Conservation (phyloP, 2,113 vertebrate genomes). For the Microcebus murinus region DNA sequence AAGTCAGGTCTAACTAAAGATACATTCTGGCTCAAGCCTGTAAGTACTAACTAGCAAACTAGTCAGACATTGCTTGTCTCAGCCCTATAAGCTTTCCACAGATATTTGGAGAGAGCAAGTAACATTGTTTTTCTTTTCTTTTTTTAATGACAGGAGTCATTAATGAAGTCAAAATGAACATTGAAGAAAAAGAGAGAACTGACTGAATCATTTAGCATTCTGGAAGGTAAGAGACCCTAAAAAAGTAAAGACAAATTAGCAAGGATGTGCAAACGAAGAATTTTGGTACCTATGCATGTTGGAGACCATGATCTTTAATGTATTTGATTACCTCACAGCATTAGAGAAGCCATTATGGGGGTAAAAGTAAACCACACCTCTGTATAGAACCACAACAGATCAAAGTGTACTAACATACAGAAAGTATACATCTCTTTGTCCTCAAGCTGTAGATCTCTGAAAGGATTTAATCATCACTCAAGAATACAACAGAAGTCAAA, state of each 20-base stretch:
- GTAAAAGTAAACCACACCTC: background rate
- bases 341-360: background rate
- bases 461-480: background rate
- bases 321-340: background rate
- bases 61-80: background rate
- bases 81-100: background rate
- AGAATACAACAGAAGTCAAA: background rate
- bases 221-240: background rate
- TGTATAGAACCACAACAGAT: background rate
- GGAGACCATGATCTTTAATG: background rate
- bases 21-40: background rate
- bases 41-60: background rate
- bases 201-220: background rate
- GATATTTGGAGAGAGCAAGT: background rate
- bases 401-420: background rate
- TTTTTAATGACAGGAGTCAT: background rate
- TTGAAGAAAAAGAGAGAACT: constrained; percentile 16
- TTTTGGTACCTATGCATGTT: background rate
- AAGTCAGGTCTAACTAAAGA: constrained; percentile 22
- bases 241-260: constrained; percentile 10
- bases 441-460: background rate
- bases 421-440: background rate
- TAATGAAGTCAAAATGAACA: background rate
- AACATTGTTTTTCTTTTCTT: background rate
- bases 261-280: constrained; percentile 1